These are phyloP conservation scores for Vanessa atalanta DNA, from an alignment of 1,140 invertebrate species.

Conservation along the genomic window DNA sequence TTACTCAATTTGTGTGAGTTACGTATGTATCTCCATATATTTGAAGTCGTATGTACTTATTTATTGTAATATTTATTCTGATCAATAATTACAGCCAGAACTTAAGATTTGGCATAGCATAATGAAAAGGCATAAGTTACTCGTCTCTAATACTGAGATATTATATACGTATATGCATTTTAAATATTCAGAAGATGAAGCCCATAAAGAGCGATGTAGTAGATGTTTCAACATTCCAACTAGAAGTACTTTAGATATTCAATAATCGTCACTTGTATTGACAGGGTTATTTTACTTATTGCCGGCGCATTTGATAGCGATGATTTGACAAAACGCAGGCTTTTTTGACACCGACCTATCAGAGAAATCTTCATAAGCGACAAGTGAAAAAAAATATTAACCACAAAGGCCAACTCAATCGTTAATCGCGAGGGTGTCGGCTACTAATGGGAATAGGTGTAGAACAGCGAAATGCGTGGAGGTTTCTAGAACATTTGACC, in stretches of 20 bases:
- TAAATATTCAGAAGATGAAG: not conserved
- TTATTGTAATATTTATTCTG: too few species aligned
- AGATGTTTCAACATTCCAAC: slow-evolving; percentile 7
- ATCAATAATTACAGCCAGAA: too few species aligned
- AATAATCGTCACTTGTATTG: slow-evolving; percentile 46
- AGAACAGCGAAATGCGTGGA: slow-evolving; percentile 43
- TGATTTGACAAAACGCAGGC: slow-evolving; percentile 67
- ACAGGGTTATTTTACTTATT: slow-evolving; percentile 44
- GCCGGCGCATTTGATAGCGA: slow-evolving; percentile 61
- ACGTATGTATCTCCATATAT: too few species aligned
- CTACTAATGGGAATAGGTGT: slow-evolving; percentile 66
- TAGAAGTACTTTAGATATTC: slow-evolving; percentile 33
- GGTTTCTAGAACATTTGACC: slow-evolving; percentile 3
- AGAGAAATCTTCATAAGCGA: slow-evolving; percentile 70
- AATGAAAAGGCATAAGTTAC: too few species aligned
- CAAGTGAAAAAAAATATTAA: slow-evolving; percentile 62
- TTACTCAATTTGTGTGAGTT: too few species aligned
- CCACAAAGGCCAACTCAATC: slow-evolving; percentile 64
- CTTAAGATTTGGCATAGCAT: too few species aligned
- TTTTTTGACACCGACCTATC: slow-evolving; percentile 65
- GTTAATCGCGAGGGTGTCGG: slow-evolving; percentile 71
- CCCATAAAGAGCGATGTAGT: not conserved
- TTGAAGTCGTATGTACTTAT: too few species aligned
- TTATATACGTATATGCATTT: not conserved
- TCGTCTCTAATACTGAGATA: not conserved